Conservation (phyloP, 2,888 invertebrate species). For the Rugalucina vietnamica region DNA sequence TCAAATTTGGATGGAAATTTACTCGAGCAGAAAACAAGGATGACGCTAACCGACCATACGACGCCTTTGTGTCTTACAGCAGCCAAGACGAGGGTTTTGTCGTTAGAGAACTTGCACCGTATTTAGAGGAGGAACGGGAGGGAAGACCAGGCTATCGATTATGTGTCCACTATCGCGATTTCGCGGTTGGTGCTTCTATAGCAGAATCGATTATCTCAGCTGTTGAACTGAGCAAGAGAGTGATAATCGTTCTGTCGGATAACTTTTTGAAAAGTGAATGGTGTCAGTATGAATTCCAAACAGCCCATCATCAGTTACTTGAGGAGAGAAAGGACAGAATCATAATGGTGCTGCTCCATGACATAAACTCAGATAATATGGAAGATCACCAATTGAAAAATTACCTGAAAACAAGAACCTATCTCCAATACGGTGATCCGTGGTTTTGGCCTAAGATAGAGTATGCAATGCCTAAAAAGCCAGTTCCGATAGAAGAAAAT, state of each 20-base stretch:
- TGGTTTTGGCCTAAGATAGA: conserved; percentile 14
- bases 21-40: conserved; percentile 4
- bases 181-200: conserved; percentile 84
- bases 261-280: conserved; percentile 96
- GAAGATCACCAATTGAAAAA: conserved; percentile 28
- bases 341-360: conserved; percentile 92
- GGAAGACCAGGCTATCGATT: conserved; percentile 84
- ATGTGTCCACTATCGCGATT: conserved; percentile 74
- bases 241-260: conserved; percentile 94
- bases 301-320: conserved; percentile 91
- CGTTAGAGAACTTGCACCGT: conserved; percentile 92
- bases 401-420: conserved; percentile 40
- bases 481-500: not conserved
- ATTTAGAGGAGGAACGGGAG: conserved; percentile 91
- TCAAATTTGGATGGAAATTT: conserved; percentile 39
- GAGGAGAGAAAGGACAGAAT: conserved; percentile 91
- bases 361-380: conserved; percentile 92
- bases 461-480: conserved; percentile 2
- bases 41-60: conserved; percentile 85
- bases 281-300: conserved; percentile 95
- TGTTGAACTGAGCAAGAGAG: conserved; percentile 92
- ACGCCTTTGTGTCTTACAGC: conserved; percentile 96
- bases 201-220: conserved; percentile 95
- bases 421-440: not conserved
- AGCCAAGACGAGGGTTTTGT: conserved; percentile 91